Evolutionary conservation across 2,797 vertebrate genomes (phyloP).

Genomic region (Schizopygopsis malacanthus): DNA sequence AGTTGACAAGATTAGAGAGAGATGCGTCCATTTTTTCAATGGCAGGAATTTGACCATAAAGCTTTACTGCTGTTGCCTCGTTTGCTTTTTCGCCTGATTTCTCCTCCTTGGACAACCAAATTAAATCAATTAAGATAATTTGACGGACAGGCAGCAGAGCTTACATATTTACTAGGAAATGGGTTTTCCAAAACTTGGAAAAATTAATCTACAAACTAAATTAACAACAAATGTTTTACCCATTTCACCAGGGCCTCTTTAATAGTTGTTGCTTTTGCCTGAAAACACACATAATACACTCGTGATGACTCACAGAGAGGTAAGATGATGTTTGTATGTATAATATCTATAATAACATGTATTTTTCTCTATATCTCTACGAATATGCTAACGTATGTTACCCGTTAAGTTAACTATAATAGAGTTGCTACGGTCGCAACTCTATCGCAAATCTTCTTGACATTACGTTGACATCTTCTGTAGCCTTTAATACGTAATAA

Average conservation of each 20-base stretch:
- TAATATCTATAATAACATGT: background rate
- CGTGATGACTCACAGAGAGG: background rate
- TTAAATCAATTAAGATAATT: background rate
- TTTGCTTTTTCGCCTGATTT: conserved; percentile 85
- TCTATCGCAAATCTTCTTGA: background rate
- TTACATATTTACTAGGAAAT: background rate
- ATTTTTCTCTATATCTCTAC: background rate
- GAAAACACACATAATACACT: conserved; percentile 14
- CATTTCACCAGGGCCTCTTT: conserved; percentile 86
- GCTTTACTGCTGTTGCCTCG: conserved; percentile 89
- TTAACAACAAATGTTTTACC: conserved; percentile 73
- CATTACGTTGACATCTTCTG: background rate
- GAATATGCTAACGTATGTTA: background rate
- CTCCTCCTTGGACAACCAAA: conserved; percentile 84
- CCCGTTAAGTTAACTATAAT: background rate
- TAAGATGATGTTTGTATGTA: background rate
- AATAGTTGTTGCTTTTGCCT: conserved; percentile 88
- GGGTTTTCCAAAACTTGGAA: background rate
- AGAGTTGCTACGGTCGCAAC: background rate
- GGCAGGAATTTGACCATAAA: conserved; percentile 92
- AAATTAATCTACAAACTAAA: background rate
- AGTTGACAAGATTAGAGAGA: conserved; percentile 85
- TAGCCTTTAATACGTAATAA: background rate
- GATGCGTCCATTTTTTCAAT: conserved; percentile 95
- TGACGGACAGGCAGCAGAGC: background rate